These are phyloP conservation scores for Porites rus DNA, from an alignment of 92 coral and sea anemone genomes.

Conservation along the genomic window DNA sequence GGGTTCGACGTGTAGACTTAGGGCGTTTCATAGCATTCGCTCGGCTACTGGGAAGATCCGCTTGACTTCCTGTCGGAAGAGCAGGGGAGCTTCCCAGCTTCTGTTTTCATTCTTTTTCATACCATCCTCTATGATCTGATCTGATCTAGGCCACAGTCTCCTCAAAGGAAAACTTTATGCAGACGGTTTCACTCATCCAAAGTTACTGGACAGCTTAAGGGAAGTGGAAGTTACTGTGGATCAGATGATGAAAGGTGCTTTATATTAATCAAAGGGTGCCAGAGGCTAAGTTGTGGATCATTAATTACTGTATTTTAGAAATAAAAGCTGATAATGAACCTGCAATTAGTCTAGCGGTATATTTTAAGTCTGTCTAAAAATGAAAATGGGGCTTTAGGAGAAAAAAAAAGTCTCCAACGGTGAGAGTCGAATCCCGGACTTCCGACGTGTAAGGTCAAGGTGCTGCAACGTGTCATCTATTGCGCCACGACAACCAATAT, in stretches of 20 bases:
- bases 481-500: no score
- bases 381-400: no score
- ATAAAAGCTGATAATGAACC: no score
- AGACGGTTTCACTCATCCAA: conserved; percentile 89
- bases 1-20: conserved; percentile 31
- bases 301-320: no score
- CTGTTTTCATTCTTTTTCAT: background rate
- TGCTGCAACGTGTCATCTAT: no score
- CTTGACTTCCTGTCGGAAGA: conserved; percentile 26
- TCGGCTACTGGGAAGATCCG: conserved; percentile 38
- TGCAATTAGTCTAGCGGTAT: no score
- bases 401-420: no score
- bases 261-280: background rate
- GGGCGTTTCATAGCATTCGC: conserved; percentile 39
- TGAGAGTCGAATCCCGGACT: no score
- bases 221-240: conserved; percentile 75
- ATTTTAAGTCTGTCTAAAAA: no score
- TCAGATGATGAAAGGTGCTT: conserved; percentile 54
- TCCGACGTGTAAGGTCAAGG: no score
- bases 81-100: conserved; percentile 64
- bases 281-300: no score
- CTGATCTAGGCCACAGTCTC: conserved; percentile 50
- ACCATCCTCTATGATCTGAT: no score
- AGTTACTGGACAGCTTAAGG: conserved; percentile 83
- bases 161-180: conserved; percentile 73